These are phyloP conservation scores for Rousettus madagascariensis DNA, from an alignment of 2,797 vertebrate genomes.

Conservation along the genomic window DNA sequence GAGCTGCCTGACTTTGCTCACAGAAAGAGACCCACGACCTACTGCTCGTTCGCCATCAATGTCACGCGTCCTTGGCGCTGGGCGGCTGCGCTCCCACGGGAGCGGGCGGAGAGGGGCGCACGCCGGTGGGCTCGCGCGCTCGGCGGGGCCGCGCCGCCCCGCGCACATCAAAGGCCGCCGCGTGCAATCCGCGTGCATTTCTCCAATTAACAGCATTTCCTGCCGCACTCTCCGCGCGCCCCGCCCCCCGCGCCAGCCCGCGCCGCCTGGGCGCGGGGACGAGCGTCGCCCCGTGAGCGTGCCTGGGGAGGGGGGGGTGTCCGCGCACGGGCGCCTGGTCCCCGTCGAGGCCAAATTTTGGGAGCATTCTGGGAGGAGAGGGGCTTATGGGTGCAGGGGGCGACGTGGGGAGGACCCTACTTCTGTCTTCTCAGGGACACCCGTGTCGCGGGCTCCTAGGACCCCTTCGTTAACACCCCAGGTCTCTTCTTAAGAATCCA, in stretches of 20 bases:
- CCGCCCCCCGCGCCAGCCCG: slow-evolving; percentile 65
- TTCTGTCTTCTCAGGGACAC: not conserved
- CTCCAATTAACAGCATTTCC: slow-evolving; percentile 79
- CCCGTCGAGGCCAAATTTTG: not conserved
- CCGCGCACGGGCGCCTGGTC: slow-evolving; percentile 33
- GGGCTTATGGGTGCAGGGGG: not conserved
- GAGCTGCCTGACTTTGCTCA: not conserved
- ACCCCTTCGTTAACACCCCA: not conserved
- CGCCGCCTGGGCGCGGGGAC: slow-evolving; percentile 60
- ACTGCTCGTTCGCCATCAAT: not conserved
- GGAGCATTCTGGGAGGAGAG: not conserved
- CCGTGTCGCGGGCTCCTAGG: not conserved
- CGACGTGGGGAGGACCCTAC: not conserved
- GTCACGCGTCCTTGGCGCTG: slow-evolving; percentile 46
- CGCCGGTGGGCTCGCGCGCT: slow-evolving; percentile 19
- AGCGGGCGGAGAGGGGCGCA: not conserved
- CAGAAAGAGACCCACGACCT: not conserved
- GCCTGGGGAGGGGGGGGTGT: not conserved
- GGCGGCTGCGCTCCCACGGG: not conserved
- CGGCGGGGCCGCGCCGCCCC: not conserved
- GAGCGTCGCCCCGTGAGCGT: slow-evolving; percentile 48
- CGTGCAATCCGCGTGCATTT: slow-evolving; percentile 53
- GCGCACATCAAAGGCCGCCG: slow-evolving; percentile 67
- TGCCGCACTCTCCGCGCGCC: slow-evolving; percentile 35
- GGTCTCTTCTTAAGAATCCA: not conserved